These are phyloP conservation scores for Xylocampa areola DNA, from an alignment of 2,888 invertebrate genomes.

Conservation along the genomic window DNA sequence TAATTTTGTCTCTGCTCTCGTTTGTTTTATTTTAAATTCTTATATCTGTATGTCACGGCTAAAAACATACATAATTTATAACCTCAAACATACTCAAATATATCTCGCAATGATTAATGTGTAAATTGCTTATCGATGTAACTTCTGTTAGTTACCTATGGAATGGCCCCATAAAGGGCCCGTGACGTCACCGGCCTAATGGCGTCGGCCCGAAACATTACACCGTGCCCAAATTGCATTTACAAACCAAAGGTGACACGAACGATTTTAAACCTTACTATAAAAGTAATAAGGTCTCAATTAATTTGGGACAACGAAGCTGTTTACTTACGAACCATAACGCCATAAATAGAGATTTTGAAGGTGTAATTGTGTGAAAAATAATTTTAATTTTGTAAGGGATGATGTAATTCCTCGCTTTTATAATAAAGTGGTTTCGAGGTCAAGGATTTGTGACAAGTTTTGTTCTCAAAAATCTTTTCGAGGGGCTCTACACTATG, in stretches of 20 bases:
- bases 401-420: constrained; percentile 6
- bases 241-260: constrained; percentile 36
- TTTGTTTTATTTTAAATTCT: no score
- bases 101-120: no score
- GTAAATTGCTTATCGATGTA: no score
- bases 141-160: constrained; percentile 15
- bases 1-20: no score
- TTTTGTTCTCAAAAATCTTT: not conserved
- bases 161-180: constrained; percentile 14
- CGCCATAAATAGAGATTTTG: constrained; percentile 53
- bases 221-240: constrained; percentile 57
- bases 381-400: constrained; percentile 44
- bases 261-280: constrained; percentile 26
- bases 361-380: constrained; percentile 47
- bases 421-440: constrained; percentile 12
- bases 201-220: constrained; percentile 55
- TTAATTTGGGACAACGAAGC: not conserved
- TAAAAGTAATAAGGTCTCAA: constrained; percentile 7
- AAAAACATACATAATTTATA: no score
- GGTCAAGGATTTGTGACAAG: constrained; percentile 13
- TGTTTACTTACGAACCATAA: constrained; percentile 43
- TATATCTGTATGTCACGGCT: no score
- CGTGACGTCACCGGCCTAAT: constrained; percentile 59
- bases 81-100: no score
- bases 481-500: not conserved